phyloP scores from a whole-genome alignment of 2,888 invertebrate genomes.

The Rambutsinella grinnellia region DNA sequence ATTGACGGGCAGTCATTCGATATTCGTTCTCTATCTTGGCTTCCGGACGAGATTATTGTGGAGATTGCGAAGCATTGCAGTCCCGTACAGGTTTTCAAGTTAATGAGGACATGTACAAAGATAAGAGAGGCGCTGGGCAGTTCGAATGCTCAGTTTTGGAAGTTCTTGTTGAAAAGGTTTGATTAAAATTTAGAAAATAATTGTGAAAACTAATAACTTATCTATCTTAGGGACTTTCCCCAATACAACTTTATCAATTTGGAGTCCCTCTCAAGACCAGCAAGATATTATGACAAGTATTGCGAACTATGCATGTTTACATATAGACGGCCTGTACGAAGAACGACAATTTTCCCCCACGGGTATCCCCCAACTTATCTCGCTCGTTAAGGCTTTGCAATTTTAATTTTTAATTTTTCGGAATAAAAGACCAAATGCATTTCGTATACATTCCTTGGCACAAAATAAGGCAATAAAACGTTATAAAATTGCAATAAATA shows the following conservation, averaged over 20 bases:
- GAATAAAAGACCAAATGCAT: no score
- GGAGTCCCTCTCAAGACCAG: neutral
- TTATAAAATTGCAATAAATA: neutral
- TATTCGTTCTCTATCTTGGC: slow-evolving; percentile 23
- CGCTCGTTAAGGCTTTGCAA: slow-evolving; percentile 7
- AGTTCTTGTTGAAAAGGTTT: slow-evolving; percentile 24
- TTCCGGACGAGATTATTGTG: slow-evolving; percentile 39
- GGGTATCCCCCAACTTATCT: neutral
- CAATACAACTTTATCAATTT: slow-evolving; percentile 10
- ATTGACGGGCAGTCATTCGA: slow-evolving; percentile 34
- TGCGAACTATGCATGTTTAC: slow-evolving; percentile 15
- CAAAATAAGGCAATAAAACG: no score
- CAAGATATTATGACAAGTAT: slow-evolving; percentile 33
- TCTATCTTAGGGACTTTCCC: slow-evolving; percentile 32
- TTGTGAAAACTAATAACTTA: neutral
- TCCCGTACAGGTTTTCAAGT: slow-evolving; percentile 6
- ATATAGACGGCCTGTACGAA: slow-evolving; percentile 8
- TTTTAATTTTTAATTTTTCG: slow-evolving; percentile 13
- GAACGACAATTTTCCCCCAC: neutral
- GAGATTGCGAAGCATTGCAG: slow-evolving; percentile 27
- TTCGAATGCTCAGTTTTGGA: slow-evolving; percentile 29
- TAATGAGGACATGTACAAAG: slow-evolving; percentile 14
- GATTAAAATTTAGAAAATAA: neutral
- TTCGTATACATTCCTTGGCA: no score
- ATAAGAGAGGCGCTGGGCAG: slow-evolving; percentile 3